Evolutionary conservation across 64 coral and sea anemone species (phyloP).

Genomic region (Hydrozoanthus tunicans): DNA sequence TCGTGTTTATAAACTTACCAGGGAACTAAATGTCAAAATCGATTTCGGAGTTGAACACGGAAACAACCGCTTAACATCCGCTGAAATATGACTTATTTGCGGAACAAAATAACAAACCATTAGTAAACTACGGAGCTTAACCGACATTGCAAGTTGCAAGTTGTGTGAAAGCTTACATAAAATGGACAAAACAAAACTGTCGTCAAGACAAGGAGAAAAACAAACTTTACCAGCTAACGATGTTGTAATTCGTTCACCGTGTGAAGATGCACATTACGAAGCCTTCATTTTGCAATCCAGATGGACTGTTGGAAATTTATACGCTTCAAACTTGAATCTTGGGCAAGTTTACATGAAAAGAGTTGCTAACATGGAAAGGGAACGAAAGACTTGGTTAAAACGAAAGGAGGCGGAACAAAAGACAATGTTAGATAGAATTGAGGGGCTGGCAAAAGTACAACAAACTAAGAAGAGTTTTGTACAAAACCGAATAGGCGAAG

Average conservation of each 20-base stretch:
- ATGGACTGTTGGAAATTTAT: conserved; percentile 84
- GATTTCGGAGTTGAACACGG: background rate
- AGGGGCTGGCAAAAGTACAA: conserved; percentile 32
- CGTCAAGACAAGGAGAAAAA: background rate
- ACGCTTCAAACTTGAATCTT: conserved; percentile 81
- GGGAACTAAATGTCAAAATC: background rate
- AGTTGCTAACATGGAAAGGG: conserved; percentile 66
- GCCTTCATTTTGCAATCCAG: conserved; percentile 77
- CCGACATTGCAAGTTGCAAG: background rate
- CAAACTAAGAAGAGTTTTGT: conserved; percentile 9
- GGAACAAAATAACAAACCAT: background rate
- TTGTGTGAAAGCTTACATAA: background rate
- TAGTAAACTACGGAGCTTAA: background rate
- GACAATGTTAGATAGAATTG: conserved; percentile 65
- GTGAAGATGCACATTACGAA: conserved; percentile 79
- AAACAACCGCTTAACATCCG: background rate
- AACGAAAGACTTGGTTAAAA: conserved; percentile 73
- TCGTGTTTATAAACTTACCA: background rate
- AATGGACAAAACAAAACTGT: conserved; percentile 10
- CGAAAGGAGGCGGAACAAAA: conserved; percentile 71
- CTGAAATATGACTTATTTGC: background rate
- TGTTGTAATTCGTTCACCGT: conserved; percentile 68
- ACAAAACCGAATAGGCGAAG: background rate
- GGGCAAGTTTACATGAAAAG: conserved; percentile 83
- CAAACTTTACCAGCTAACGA: background rate